Evolutionary conservation across 2,888 invertebrate genomes (phyloP).

Genomic region (Prosopocoilus inquinatus): DNA sequence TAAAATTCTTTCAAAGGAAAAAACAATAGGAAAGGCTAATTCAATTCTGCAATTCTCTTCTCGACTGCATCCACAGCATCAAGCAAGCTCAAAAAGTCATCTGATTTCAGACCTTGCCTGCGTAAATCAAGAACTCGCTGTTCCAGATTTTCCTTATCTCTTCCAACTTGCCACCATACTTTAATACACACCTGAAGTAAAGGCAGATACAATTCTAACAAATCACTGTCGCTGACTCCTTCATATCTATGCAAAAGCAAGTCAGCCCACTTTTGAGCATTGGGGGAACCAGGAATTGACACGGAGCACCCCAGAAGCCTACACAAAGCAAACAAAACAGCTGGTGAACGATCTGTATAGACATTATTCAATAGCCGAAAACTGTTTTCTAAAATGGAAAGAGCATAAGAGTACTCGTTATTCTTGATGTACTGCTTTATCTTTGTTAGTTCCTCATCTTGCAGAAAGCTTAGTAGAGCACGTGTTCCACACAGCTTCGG

Average conservation of each 20-base stretch:
- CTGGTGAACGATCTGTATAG: constrained; percentile 66
- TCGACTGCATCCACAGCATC: constrained; percentile 64
- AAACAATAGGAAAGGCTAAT: background rate
- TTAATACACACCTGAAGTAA: constrained; percentile 65
- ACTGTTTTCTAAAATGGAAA: constrained; percentile 64
- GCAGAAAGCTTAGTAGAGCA: constrained; percentile 62
- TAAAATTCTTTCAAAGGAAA: too few relatives aligned
- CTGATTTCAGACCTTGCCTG: constrained; percentile 65
- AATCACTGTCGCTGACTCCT: constrained; percentile 68
- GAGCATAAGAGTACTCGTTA: constrained; percentile 60
- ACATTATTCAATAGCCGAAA: constrained; percentile 66
- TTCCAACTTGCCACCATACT: constrained; percentile 63
- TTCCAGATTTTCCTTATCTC: constrained; percentile 61
- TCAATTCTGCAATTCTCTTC: constrained; percentile 24
- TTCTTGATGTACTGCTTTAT: constrained; percentile 61
- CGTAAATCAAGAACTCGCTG: constrained; percentile 62
- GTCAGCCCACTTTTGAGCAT: constrained; percentile 67
- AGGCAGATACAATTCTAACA: constrained; percentile 67
- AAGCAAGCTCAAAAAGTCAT: constrained; percentile 60
- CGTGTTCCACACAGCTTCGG: constrained; percentile 59
- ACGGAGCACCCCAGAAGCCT: constrained; percentile 64
- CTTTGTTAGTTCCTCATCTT: constrained; percentile 61
- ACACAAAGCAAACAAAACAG: constrained; percentile 65
- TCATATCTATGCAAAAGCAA: constrained; percentile 69
- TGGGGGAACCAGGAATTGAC: constrained; percentile 53